A percentile compares a stretch with the other conserved stretches of the same genome.
Evolutionary conservation across 2,888 invertebrate genomes (phyloP).

Genomic region (Rhimphoctona megacephalus): DNA sequence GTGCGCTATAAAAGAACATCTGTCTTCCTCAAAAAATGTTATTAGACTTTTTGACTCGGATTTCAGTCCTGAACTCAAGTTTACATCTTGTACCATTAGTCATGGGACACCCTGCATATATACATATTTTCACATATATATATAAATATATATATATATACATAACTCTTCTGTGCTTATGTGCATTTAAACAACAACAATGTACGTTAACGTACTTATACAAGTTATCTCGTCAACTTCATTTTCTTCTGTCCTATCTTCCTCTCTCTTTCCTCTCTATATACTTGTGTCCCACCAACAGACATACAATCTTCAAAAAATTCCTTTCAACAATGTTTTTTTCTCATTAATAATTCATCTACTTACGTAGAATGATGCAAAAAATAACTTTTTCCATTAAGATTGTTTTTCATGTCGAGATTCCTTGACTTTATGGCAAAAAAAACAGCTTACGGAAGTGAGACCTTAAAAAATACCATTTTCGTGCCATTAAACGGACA

Average conservation of each 20-base stretch:
- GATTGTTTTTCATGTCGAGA: neutral
- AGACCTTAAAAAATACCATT: neutral
- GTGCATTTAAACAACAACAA: conserved; percentile 70
- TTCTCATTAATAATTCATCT: conserved; percentile 36
- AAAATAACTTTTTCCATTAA: conserved; percentile 30
- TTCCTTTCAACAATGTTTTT: conserved; percentile 49
- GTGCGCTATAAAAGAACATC: neutral
- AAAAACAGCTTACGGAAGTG: neutral
- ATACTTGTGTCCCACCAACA: conserved; percentile 59
- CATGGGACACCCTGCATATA: neutral
- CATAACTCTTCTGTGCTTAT: conserved; percentile 62
- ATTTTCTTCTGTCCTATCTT: conserved; percentile 11
- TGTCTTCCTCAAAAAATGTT: no score
- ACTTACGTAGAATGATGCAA: conserved; percentile 13
- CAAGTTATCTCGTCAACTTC: conserved; percentile 36
- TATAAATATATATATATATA: conserved; percentile 26
- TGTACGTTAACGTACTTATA: conserved; percentile 59
- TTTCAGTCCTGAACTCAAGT: neutral
- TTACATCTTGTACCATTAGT: neutral
- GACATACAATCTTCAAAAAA: conserved; percentile 66
- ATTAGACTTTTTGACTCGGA: neutral
- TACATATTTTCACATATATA: conserved; percentile 18
- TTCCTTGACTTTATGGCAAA: neutral
- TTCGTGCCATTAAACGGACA: neutral
- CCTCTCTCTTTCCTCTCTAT: conserved; percentile 34